Percentiles rank a stretch among this genome's conserved stretches.
Conservation (phyloP, 2,888 invertebrate species). For the Beris morrisii region DNA sequence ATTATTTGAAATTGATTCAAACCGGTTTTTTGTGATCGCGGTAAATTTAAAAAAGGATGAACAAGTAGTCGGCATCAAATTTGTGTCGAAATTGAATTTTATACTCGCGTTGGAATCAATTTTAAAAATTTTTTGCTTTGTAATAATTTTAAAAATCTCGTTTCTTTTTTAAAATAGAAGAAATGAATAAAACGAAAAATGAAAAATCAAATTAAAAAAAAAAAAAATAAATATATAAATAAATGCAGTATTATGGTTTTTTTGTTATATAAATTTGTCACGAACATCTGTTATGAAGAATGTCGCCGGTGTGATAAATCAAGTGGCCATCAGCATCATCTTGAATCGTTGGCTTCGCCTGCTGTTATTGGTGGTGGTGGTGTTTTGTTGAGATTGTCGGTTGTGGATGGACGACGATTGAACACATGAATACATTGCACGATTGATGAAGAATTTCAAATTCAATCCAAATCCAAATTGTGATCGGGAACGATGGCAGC, state of each 20-base stretch:
- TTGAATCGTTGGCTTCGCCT: constrained; percentile 81
- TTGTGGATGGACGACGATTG: constrained; percentile 30
- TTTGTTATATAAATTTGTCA: constrained; percentile 66
- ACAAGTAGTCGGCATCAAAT: too few species aligned
- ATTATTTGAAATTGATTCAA: too few species aligned
- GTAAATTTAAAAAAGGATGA: too few species aligned
- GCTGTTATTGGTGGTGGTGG: constrained; percentile 46
- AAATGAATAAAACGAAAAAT: constrained; percentile 6
- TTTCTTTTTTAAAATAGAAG: not conserved
- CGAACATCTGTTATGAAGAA: constrained; percentile 99
- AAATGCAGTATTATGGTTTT: constrained; percentile 29
- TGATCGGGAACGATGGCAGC: not conserved
- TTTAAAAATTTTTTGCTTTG: too few species aligned
- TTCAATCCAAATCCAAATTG: constrained; percentile 3
- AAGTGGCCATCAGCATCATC: constrained; percentile 99
- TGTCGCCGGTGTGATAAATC: constrained; percentile 98
- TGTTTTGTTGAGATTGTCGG: constrained; percentile 26
- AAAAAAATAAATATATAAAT: constrained; percentile 38
- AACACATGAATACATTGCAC: not conserved
- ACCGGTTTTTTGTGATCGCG: too few species aligned
- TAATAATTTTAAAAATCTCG: too few species aligned
- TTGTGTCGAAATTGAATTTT: too few species aligned
- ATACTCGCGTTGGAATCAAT: too few species aligned
- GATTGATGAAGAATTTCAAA: not conserved
- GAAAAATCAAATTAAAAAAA: constrained; percentile 6